Evolutionary conservation across 2,888 invertebrate species (phyloP).

Genomic region (Ennomos fuscantarius): DNA sequence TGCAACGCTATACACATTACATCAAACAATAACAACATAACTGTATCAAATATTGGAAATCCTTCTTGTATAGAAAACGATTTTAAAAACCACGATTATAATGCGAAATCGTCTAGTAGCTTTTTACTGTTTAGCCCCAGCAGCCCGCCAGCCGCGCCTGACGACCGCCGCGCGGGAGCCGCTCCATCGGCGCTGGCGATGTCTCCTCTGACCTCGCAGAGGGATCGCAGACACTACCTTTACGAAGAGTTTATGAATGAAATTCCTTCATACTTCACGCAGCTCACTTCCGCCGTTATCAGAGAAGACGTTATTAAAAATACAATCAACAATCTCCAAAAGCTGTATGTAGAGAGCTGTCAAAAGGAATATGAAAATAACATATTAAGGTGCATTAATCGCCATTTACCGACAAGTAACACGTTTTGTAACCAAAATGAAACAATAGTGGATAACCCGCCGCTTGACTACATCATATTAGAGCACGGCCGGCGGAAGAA

Average conservation of each 20-base stretch:
- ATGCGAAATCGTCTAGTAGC: constrained; percentile 9
- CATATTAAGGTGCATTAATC: constrained; percentile 38
- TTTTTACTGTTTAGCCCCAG: constrained; percentile 7
- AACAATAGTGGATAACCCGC: constrained; percentile 51
- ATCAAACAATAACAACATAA: constrained; percentile 10
- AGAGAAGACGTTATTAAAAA: constrained; percentile 53
- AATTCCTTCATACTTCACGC: constrained; percentile 53
- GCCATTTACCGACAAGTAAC: constrained; percentile 23
- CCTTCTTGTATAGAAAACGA: constrained; percentile 2
- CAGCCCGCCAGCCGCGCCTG: no score
- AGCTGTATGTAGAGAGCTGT: constrained; percentile 47
- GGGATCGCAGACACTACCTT: constrained; percentile 43
- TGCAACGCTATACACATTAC: constrained; percentile 1
- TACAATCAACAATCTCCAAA: constrained; percentile 49
- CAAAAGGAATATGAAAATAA: constrained; percentile 44
- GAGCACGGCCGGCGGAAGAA: constrained; percentile 4
- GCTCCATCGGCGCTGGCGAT: constrained; percentile 14
- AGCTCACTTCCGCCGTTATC: constrained; percentile 44
- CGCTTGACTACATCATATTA: constrained; percentile 50
- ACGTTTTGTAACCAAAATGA: constrained; percentile 9
- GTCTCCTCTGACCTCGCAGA: constrained; percentile 27
- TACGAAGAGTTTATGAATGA: constrained; percentile 63
- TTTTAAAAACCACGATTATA: constrained; percentile 2
- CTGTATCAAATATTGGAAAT: constrained; percentile 14
- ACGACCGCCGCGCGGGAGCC: no score